These are phyloP conservation scores for Tenthredo mesomela DNA, from an alignment of 2,888 invertebrate genomes.

Conservation along the genomic window DNA sequence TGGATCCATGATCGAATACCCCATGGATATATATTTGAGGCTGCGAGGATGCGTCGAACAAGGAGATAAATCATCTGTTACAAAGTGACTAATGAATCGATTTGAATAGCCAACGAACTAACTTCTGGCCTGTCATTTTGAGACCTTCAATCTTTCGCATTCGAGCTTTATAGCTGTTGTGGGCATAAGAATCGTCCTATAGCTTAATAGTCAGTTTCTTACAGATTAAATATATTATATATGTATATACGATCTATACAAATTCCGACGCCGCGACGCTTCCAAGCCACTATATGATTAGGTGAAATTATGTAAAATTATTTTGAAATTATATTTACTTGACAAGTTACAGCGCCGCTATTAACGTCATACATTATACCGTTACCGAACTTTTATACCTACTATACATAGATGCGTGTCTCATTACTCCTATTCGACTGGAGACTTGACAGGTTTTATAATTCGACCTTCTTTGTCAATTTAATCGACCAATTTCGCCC, in stretches of 20 bases:
- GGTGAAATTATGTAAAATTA: constrained; percentile 51
- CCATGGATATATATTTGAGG: not conserved
- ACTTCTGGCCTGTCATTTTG: constrained; percentile 25
- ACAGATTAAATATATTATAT: constrained; percentile 40
- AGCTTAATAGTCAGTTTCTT: not conserved
- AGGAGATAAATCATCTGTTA: constrained; percentile 33
- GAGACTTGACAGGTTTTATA: not conserved
- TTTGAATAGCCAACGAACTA: constrained; percentile 44
- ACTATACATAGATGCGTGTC: not conserved
- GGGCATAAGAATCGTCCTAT: not conserved
- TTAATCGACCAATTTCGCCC: not conserved
- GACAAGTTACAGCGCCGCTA: constrained; percentile 36
- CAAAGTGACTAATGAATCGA: constrained; percentile 51
- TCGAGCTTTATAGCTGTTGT: not conserved
- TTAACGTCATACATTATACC: constrained; percentile 32
- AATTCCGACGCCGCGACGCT: not conserved
- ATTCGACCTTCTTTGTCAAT: constrained; percentile 37
- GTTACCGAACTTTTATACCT: not conserved
- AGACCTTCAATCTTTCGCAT: constrained; percentile 41
- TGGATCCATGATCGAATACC: not conserved
- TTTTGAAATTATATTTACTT: constrained; percentile 47
- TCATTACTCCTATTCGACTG: constrained; percentile 23
- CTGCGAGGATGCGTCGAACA: not conserved
- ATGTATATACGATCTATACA: constrained; percentile 32
- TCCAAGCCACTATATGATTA: constrained; percentile 20